Evolutionary conservation across 1,140 invertebrate species (phyloP).

Genomic region (Dreissena rostriformis): DNA sequence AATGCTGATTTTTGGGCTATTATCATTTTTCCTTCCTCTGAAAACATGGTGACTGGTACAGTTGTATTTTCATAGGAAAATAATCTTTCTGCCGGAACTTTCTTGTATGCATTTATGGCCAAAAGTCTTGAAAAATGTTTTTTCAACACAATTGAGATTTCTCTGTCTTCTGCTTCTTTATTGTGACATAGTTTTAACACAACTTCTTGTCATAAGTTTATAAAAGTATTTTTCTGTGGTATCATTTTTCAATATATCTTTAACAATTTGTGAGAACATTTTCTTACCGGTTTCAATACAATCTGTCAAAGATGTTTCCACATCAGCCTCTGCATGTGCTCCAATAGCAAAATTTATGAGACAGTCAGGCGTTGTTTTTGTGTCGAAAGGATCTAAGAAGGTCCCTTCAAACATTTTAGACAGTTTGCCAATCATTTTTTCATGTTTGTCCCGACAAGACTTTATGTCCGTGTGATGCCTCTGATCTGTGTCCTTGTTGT

Average conservation of each 20-base stretch:
- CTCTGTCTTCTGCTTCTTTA: too few species aligned
- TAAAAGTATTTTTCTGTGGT: too few species aligned
- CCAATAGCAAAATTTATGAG: neutral
- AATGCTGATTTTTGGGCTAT: neutral
- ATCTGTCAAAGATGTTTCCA: too few species aligned
- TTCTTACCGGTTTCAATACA: too few species aligned
- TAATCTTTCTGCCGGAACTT: neutral
- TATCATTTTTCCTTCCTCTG: neutral
- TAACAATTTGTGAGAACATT: too few species aligned
- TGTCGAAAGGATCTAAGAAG: neutral
- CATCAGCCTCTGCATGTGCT: too few species aligned
- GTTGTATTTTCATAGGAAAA: constrained; percentile 10
- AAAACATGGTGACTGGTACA: neutral
- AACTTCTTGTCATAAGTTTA: too few species aligned
- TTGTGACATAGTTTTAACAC: too few species aligned
- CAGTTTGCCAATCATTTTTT: neutral
- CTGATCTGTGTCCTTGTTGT: neutral
- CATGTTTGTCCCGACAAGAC: neutral
- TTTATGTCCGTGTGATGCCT: neutral
- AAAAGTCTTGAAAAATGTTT: neutral
- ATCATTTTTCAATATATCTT: too few species aligned
- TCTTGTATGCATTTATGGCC: constrained; percentile 3
- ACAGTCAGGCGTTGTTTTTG: neutral
- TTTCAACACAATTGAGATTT: too few species aligned
- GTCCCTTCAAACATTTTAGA: neutral